Conservation (phyloP, 2,797 vertebrate genomes). For the Molossus alvarezi region DNA sequence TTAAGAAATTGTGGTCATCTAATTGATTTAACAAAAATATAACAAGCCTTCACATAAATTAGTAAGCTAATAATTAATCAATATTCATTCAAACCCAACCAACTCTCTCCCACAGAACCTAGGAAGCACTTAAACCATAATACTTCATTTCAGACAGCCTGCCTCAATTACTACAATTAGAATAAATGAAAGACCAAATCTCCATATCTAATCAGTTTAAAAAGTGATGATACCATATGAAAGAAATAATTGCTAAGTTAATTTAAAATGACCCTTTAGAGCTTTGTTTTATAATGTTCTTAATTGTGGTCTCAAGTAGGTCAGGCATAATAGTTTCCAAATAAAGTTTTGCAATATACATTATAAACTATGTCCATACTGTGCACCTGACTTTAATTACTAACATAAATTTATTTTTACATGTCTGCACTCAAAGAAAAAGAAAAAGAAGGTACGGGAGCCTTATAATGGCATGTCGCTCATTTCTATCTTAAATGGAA, state of each 20-base stretch:
- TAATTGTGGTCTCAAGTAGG: constrained; percentile 18
- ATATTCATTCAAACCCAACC: constrained; percentile 42
- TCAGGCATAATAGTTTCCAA: constrained; percentile 62
- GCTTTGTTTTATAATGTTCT: constrained; percentile 44
- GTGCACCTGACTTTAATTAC: constrained; percentile 18
- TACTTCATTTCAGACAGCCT: constrained; percentile 52
- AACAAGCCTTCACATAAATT: constrained; percentile 59
- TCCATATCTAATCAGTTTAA: constrained; percentile 54
- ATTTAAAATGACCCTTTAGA: constrained; percentile 44
- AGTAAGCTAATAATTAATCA: constrained; percentile 77
- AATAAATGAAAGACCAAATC: constrained; percentile 56
- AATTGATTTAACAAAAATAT: constrained; percentile 64
- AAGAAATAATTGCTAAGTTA: constrained; percentile 56
- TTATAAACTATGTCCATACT: constrained; percentile 15
- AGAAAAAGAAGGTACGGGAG: background rate
- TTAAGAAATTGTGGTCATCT: constrained; percentile 55
- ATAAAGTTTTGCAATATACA: constrained; percentile 44
- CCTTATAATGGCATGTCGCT: background rate
- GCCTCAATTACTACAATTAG: constrained; percentile 4
- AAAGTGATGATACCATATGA: constrained; percentile 5
- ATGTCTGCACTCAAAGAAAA: constrained; percentile 42
- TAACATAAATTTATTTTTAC: constrained; percentile 38
- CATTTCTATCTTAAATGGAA: constrained; percentile 53
- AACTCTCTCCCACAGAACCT: constrained; percentile 59
- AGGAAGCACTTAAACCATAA: constrained; percentile 51